Evolutionary conservation across 2,797 vertebrate species (phyloP).

Genomic region (Notolabrus celidotus): DNA sequence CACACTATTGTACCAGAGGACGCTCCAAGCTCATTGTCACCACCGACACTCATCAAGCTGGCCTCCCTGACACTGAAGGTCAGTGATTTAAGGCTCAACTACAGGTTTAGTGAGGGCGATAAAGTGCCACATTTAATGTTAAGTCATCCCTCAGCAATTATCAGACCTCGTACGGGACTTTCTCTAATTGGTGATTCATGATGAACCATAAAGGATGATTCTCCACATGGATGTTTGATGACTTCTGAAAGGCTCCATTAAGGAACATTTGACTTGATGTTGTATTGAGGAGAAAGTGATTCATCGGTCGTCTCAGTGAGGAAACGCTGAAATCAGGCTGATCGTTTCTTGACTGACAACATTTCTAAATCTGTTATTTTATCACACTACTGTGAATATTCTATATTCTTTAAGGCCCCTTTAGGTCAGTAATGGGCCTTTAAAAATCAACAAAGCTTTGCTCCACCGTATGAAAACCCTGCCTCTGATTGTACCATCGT

Average conservation of each 20-base stretch:
- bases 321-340: background rate
- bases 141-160: constrained; percentile 50
- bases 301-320: constrained; percentile 22
- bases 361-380: no score
- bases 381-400: no score
- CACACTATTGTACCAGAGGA: constrained; percentile 53
- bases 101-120: constrained; percentile 57
- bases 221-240: constrained; percentile 51
- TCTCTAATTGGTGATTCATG: constrained; percentile 55
- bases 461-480: no score
- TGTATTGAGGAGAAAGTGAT: background rate
- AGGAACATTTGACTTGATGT: constrained; percentile 27
- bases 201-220: constrained; percentile 44
- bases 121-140: constrained; percentile 59
- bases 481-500: no score
- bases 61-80: constrained; percentile 72
- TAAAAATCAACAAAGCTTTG: no score
- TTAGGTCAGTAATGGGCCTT: no score
- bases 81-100: constrained; percentile 64
- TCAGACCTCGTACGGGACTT: constrained; percentile 33
- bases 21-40: constrained; percentile 66
- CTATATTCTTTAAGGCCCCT: no score
- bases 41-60: constrained; percentile 63
- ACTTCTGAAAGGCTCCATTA: constrained; percentile 40
- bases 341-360: constrained; percentile 1